These are phyloP conservation scores for Gobius niger DNA, from an alignment of 2,113 vertebrate genomes.

Conservation along the genomic window DNA sequence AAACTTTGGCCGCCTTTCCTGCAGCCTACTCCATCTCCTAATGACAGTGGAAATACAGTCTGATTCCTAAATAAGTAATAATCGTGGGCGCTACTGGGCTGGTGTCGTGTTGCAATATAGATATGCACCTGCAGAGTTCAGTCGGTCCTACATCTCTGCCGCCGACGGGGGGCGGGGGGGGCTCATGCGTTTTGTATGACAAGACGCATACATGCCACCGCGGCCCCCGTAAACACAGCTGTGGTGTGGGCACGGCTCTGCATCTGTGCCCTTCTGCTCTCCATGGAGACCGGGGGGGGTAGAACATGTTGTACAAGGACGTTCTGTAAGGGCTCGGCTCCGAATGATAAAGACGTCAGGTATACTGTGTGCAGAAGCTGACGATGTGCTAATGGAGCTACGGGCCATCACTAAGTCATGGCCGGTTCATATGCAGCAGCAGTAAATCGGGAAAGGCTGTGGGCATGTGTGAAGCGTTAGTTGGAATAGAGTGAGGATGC, in stretches of 20 bases:
- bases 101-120: conserved; percentile 39
- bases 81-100: conserved; percentile 6
- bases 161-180: conserved; percentile 27
- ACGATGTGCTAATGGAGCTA: neutral
- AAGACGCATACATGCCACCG: conserved; percentile 30
- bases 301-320: neutral
- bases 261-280: conserved; percentile 13
- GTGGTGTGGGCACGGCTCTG: conserved; percentile 28
- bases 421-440: neutral
- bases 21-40: neutral
- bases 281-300: conserved; percentile 1
- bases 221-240: conserved; percentile 49
- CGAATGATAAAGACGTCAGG: conserved; percentile 5
- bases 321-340: neutral
- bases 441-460: neutral
- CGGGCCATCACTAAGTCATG: neutral
- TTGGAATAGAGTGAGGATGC: too few species aligned
- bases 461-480: neutral
- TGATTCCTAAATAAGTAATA: conserved; percentile 9
- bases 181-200: conserved; percentile 44
- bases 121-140: conserved; percentile 57
- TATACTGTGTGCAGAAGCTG: neutral
- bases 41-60: neutral
- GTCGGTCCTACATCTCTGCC: conserved; percentile 31
- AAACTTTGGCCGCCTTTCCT: conserved; percentile 1